Conservation (phyloP, 2,797 vertebrate species). For the Catostomus latipinnis region DNA sequence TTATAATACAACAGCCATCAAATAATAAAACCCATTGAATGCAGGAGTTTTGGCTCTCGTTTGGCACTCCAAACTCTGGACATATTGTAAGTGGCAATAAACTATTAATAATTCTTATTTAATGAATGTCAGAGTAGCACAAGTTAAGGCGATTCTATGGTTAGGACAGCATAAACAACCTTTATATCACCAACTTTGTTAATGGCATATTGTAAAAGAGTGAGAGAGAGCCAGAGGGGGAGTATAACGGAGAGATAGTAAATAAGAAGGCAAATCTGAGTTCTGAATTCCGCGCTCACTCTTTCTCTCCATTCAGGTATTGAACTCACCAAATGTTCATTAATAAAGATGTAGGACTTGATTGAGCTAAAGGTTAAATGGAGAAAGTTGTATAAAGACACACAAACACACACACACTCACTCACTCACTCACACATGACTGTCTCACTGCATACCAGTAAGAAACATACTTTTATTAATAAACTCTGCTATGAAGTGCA, state of each 20-base stretch:
- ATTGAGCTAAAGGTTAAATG: too few relatives aligned
- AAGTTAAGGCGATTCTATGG: constrained; percentile 64
- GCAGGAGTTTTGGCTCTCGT: constrained; percentile 67
- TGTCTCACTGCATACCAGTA: too few relatives aligned
- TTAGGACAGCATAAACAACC: constrained; percentile 58
- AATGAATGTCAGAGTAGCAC: constrained; percentile 74
- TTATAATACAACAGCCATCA: constrained; percentile 39
- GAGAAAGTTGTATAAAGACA: background rate
- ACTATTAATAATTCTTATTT: constrained; percentile 70
- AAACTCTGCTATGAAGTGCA: too few relatives aligned
- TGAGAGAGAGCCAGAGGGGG: constrained; percentile 24
- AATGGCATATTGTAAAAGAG: constrained; percentile 65
- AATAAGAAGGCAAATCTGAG: background rate
- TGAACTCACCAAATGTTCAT: constrained; percentile 11
- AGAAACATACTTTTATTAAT: too few relatives aligned
- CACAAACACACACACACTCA: background rate
- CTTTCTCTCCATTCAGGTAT: constrained; percentile 8
- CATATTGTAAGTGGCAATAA: constrained; percentile 72
- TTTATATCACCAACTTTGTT: constrained; percentile 57
- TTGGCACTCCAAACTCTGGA: constrained; percentile 70
- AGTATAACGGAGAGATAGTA: constrained; percentile 1
- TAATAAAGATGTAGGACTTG: background rate
- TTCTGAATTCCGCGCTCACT: background rate
- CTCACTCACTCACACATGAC: too few relatives aligned
- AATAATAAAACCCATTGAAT: constrained; percentile 47